phyloP scores from a whole-genome alignment of 2,113 vertebrate species.

The Ploceus nigricollis region DNA sequence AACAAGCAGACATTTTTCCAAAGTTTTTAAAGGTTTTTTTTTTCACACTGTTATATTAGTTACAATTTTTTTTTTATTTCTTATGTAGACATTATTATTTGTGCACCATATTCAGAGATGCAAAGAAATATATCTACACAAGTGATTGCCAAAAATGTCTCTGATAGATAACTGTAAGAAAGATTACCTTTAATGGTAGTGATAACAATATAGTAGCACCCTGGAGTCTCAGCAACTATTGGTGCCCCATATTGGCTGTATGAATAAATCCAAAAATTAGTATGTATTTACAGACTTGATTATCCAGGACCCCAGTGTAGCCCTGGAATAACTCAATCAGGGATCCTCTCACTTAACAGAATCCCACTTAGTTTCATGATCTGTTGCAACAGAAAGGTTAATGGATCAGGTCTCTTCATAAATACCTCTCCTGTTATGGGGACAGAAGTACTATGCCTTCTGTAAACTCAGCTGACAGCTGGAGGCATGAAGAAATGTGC shows the following conservation, averaged over 20 bases:
- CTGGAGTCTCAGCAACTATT: background rate
- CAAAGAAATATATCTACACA: background rate
- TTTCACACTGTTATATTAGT: background rate
- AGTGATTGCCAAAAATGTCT: background rate
- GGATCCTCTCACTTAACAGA: background rate
- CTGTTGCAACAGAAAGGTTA: background rate
- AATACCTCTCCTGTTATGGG: background rate
- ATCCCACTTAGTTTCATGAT: background rate
- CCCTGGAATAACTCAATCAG: background rate
- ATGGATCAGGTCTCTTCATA: background rate
- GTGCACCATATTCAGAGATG: background rate
- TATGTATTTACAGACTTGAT: background rate
- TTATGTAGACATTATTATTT: background rate
- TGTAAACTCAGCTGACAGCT: background rate
- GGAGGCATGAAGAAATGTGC: background rate
- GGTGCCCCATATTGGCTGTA: background rate
- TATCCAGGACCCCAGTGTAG: background rate
- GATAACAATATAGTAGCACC: background rate
- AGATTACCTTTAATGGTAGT: background rate
- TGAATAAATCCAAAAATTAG: background rate
- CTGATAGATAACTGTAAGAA: background rate
- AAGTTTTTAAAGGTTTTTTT: background rate
- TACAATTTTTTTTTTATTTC: background rate
- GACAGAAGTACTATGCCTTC: background rate
- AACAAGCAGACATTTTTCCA: slow-evolving; percentile 20